Percentiles rank a stretch among this genome's conserved stretches.
These are phyloP conservation scores for Macrophya annulata DNA, from an alignment of 2,888 invertebrate species.

Conservation along the genomic window DNA sequence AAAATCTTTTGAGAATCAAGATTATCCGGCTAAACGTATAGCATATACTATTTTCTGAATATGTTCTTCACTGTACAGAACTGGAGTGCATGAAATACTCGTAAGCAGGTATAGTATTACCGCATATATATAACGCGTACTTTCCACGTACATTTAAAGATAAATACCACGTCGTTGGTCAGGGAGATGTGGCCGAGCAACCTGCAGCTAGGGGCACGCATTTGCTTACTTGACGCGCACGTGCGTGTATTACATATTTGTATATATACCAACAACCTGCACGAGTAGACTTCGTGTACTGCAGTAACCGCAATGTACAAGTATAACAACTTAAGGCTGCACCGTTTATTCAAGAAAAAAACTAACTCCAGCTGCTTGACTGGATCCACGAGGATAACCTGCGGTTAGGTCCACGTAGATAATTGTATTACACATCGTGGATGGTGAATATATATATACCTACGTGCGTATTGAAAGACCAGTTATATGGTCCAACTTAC, in stretches of 20 bases:
- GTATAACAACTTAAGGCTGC: conserved; percentile 50
- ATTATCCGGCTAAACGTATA: neutral
- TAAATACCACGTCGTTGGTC: conserved; percentile 38
- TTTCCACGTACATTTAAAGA: conserved; percentile 39
- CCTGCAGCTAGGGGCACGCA: conserved; percentile 23
- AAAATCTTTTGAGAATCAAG: neutral
- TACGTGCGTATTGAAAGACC: neutral
- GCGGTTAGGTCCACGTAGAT: conserved; percentile 28
- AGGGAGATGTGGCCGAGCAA: conserved; percentile 17
- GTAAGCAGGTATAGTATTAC: conserved; percentile 32
- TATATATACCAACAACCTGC: neutral
- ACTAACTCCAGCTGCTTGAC: conserved; percentile 2
- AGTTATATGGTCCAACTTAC: neutral
- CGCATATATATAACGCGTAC: conserved; percentile 23
- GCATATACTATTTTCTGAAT: neutral
- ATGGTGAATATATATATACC: neutral
- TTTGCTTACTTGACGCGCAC: conserved; percentile 45
- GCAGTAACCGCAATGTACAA: conserved; percentile 49
- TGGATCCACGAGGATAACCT: conserved; percentile 37
- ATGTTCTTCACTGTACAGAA: neutral
- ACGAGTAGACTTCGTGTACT: conserved; percentile 4
- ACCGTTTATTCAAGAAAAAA: conserved; percentile 28
- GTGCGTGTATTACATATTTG: conserved; percentile 43
- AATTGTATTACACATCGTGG: conserved; percentile 11
- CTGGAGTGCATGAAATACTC: neutral